Evolutionary conservation across 1,140 invertebrate genomes (phyloP).

Genomic region (Diabrotica undecimpunctata): DNA sequence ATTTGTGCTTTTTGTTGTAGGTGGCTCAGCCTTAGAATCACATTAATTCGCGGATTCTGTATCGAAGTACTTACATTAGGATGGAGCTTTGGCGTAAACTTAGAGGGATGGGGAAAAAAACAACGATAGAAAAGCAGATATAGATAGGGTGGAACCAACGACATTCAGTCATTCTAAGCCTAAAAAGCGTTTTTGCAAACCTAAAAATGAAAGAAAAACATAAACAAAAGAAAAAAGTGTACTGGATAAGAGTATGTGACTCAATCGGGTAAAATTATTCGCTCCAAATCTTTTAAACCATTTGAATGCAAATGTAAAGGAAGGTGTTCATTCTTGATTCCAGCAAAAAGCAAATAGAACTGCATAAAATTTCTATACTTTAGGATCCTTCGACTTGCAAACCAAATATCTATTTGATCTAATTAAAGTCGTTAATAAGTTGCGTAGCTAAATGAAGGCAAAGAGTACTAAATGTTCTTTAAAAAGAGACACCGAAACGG

Average conservation of each 20-base stretch:
- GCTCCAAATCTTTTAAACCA: not conserved
- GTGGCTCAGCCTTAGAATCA: too few relatives aligned
- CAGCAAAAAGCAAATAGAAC: too few relatives aligned
- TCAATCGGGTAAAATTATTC: not conserved
- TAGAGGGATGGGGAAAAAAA: too few relatives aligned
- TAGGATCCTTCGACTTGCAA: slow-evolving; percentile 5
- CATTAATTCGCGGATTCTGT: too few relatives aligned
- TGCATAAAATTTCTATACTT: slow-evolving; percentile 5
- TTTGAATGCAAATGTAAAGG: slow-evolving; percentile 7
- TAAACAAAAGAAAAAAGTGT: not conserved
- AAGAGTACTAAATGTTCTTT: too few relatives aligned
- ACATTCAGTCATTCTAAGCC: slow-evolving; percentile 1
- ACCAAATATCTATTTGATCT: not conserved
- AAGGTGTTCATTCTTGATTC: not conserved
- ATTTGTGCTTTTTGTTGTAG: too few relatives aligned
- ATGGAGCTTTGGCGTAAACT: too few relatives aligned
- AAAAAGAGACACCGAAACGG: too few relatives aligned
- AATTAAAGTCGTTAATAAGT: slow-evolving; percentile 7
- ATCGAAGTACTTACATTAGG: too few relatives aligned
- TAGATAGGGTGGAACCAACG: not conserved
- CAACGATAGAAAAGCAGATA: slow-evolving; percentile 3
- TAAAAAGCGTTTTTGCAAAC: not conserved
- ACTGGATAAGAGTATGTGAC: slow-evolving; percentile 5
- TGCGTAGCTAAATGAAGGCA: not conserved
- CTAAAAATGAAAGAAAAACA: not conserved